Conservation (phyloP, 1,140 invertebrate species). For the Heliconius congener region DNA sequence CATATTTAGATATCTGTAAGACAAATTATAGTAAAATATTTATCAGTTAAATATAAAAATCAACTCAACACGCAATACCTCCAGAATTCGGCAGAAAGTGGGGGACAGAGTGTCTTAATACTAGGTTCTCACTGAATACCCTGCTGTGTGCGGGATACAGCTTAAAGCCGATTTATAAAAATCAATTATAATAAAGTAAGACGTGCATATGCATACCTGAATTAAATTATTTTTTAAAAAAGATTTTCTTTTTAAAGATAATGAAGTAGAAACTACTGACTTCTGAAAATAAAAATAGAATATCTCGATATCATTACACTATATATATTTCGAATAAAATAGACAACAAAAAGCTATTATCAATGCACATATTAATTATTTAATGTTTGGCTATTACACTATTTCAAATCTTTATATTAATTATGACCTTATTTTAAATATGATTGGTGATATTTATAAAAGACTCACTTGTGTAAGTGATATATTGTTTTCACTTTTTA, state of each 20-base stretch:
- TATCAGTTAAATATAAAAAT: background rate
- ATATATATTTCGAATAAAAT: background rate
- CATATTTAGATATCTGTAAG: slow-evolving; percentile 8
- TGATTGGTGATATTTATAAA: slow-evolving; percentile 14
- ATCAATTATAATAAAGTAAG: background rate
- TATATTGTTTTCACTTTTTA: slow-evolving; percentile 50
- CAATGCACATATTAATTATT: too few relatives aligned
- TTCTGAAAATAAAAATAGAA: slow-evolving; percentile 44
- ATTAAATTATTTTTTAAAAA: slow-evolving; percentile 12
- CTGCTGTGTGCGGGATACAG: too few relatives aligned
- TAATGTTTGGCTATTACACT: too few relatives aligned
- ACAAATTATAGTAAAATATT: background rate
- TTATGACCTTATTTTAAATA: slow-evolving; percentile 9
- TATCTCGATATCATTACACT: too few relatives aligned
- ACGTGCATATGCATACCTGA: background rate
- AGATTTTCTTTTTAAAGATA: slow-evolving; percentile 50
- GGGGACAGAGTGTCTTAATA: too few relatives aligned
- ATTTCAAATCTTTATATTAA: too few relatives aligned
- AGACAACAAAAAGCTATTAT: background rate
- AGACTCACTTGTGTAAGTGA: slow-evolving; percentile 53
- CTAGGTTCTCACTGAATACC: too few relatives aligned
- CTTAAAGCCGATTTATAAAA: background rate
- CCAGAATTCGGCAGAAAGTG: too few relatives aligned
- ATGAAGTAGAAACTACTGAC: slow-evolving; percentile 41
- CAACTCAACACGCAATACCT: background rate